Conservation (phyloP, 37 sponge, comb jelly and placozoan species). For the Geodia barretti region DNA sequence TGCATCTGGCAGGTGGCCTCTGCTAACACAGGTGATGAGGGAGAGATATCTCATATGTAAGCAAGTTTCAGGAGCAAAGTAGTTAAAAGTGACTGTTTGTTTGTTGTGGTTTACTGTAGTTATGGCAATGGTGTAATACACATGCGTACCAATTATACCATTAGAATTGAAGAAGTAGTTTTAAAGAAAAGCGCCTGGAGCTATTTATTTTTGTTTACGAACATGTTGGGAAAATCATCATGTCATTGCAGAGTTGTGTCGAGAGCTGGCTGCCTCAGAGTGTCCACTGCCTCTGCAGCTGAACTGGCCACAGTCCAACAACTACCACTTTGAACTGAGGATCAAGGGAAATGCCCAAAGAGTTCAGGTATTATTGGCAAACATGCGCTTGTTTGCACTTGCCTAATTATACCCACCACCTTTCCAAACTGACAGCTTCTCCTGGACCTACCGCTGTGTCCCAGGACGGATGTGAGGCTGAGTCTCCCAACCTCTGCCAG, state of each 20-base stretch:
- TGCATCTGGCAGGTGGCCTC: conserved; percentile 17
- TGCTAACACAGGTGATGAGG: conserved; percentile 8
- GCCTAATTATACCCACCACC: background rate
- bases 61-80: background rate
- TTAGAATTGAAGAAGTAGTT: too few relatives aligned
- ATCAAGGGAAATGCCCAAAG: background rate
- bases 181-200: too few relatives aligned
- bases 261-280: background rate
- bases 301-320: background rate
- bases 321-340: conserved; percentile 31
- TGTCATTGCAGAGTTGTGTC: background rate
- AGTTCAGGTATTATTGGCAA: background rate
- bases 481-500: conserved; percentile 2
- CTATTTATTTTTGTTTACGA: background rate
- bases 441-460: background rate
- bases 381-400: background rate
- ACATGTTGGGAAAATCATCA: too few relatives aligned
- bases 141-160: background rate
- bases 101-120: too few relatives aligned
- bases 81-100: too few relatives aligned
- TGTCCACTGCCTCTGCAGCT: background rate
- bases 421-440: background rate
- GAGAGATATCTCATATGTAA: background rate
- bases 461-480: background rate
- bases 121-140: background rate